Conservation (phyloP, 2,113 vertebrate genomes). For the Osmerus eperlanus region DNA sequence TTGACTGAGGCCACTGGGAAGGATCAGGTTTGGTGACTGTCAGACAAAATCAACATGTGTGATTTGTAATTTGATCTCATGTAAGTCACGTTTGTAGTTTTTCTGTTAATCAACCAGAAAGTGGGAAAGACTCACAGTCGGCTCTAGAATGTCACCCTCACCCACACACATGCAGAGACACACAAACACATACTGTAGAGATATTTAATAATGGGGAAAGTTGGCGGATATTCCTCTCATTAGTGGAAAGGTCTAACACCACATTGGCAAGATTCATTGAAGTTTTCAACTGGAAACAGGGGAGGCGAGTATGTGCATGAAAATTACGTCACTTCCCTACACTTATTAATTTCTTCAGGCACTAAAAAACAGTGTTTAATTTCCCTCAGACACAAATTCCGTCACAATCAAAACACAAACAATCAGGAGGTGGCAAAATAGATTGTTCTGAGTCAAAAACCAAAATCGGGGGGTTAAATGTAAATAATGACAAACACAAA, state of each 20-base stretch:
- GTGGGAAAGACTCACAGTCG: background rate
- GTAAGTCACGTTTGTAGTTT: background rate
- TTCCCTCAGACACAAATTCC: background rate
- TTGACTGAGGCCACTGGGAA: background rate
- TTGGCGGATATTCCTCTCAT: conserved; percentile 26
- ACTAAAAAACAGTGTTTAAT: background rate
- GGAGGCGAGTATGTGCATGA: background rate
- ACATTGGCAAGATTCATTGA: conserved; percentile 15
- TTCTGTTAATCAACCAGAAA: background rate
- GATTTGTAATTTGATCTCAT: no score
- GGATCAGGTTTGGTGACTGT: background rate
- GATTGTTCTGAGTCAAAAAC: no score
- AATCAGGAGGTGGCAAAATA: no score
- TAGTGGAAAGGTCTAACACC: conserved; percentile 23
- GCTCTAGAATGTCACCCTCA: background rate
- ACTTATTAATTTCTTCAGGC: background rate
- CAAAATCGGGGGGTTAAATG: background rate
- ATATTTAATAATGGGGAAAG: conserved; percentile 15
- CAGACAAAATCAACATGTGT: background rate
- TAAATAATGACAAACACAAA: background rate
- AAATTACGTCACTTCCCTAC: conserved; percentile 10
- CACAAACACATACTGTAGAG: conserved; percentile 5
- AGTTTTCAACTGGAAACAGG: conserved; percentile 4
- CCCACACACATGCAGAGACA: background rate
- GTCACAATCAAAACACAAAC: background rate